A percentile compares a stretch with the other conserved stretches of the same genome.
Conservation (phyloP, 35 echinoderm and acorn worm species). For the Patiria miniata region DNA sequence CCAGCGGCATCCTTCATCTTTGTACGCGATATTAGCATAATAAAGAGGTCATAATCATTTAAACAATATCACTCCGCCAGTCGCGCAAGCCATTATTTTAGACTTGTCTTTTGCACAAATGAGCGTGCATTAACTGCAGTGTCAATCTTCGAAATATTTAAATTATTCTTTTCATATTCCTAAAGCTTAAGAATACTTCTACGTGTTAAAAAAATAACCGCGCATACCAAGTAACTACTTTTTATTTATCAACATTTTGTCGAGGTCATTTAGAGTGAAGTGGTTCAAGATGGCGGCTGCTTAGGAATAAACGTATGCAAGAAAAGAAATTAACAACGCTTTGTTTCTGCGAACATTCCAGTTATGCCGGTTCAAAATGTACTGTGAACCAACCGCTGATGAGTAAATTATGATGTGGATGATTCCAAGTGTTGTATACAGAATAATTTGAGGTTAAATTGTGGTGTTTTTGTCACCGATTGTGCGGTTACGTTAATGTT, state of each 20-base stretch:
- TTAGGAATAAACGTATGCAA: slow-evolving; percentile 29
- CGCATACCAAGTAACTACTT: not conserved
- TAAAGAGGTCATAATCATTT: slow-evolving; percentile 28
- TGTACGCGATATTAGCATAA: slow-evolving; percentile 11
- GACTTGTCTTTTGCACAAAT: no score
- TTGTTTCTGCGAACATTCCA: slow-evolving; percentile 20
- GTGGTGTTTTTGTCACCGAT: not conserved
- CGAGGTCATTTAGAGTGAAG: slow-evolving; percentile 20
- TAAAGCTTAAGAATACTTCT: not conserved
- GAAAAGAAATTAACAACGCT: slow-evolving; percentile 25
- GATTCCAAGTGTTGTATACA: not conserved
- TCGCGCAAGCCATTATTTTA: not conserved
- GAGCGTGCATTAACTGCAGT: no score
- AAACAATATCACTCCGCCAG: not conserved
- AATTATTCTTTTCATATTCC: no score
- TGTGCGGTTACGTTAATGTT: not conserved
- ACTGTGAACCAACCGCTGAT: not conserved
- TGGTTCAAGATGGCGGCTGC: slow-evolving; percentile 29
- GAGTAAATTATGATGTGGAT: not conserved
- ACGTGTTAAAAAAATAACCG: not conserved
- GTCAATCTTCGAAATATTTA: no score
- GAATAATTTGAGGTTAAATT: not conserved
- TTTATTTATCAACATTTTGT: slow-evolving; percentile 11
- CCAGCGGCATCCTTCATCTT: slow-evolving; percentile 24
- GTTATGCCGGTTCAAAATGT: slow-evolving; percentile 24